These are phyloP conservation scores for Fragum sueziense DNA, from an alignment of 2,888 invertebrate genomes.

Conservation along the genomic window DNA sequence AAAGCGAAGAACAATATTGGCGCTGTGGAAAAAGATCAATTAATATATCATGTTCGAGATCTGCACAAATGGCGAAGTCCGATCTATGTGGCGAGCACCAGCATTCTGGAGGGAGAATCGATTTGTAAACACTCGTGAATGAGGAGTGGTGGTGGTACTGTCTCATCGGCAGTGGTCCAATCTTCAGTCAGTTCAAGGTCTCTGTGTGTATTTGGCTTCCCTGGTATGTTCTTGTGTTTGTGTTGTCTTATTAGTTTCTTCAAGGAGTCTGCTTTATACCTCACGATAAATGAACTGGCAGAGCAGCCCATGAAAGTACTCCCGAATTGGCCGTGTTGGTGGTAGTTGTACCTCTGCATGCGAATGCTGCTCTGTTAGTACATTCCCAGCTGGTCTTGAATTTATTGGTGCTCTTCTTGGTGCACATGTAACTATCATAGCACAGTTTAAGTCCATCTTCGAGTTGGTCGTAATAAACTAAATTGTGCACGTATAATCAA, in stretches of 20 bases:
- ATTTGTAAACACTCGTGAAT: slow-evolving; percentile 24
- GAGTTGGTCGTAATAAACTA: not conserved
- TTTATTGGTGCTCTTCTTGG: slow-evolving; percentile 16
- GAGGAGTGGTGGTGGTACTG: slow-evolving; percentile 12
- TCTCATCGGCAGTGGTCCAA: slow-evolving; percentile 26
- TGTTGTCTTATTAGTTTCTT: not conserved
- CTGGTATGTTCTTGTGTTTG: not conserved
- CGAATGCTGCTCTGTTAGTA: not conserved
- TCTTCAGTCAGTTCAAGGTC: slow-evolving; percentile 9
- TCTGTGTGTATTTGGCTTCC: not conserved
- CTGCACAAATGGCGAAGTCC: slow-evolving; percentile 18
- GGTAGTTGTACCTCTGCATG: not conserved
- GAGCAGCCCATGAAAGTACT: too few relatives aligned
- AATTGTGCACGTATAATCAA: not conserved
- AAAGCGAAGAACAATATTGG: slow-evolving; percentile 28
- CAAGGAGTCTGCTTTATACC: not conserved
- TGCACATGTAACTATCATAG: slow-evolving; percentile 13
- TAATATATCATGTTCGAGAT: slow-evolving; percentile 31
- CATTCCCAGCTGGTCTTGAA: slow-evolving; percentile 9
- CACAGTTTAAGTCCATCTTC: slow-evolving; percentile 1
- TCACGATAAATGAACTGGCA: too few relatives aligned
- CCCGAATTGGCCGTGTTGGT: not conserved
- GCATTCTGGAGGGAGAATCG: slow-evolving; percentile 17
- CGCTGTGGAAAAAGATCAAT: slow-evolving; percentile 19
- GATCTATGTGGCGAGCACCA: slow-evolving; percentile 25